phyloP scores from a whole-genome alignment of 1,140 invertebrate genomes.

The Eueides isabella region DNA sequence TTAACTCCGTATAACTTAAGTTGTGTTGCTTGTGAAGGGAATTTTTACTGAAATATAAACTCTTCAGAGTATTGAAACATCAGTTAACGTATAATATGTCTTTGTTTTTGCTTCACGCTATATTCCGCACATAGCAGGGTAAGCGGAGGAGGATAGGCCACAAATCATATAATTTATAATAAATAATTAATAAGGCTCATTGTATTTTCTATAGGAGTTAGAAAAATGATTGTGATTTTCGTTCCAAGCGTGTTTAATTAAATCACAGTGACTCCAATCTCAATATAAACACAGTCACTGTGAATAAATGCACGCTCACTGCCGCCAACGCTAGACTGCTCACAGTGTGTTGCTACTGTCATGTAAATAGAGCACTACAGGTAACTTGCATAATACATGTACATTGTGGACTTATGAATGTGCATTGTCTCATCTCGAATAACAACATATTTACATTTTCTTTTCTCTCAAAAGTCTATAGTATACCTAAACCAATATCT shows the following conservation, averaged over 20 bases:
- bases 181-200: not conserved
- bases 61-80: not conserved
- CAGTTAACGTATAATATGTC: not conserved
- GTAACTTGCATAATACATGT: not conserved
- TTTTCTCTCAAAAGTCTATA: not conserved
- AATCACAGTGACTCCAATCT: not conserved
- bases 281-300: not conserved
- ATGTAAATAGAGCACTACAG: conserved; percentile 7
- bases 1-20: not conserved
- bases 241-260: not conserved
- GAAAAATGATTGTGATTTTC: not conserved
- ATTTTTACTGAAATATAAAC: not conserved
- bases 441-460: not conserved
- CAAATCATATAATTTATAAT: too few species aligned
- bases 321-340: not conserved
- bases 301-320: not conserved
- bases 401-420: not conserved
- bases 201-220: not conserved
- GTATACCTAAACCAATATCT: not conserved
- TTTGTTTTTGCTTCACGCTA: too few species aligned
- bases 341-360: not conserved
- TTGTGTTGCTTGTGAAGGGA: not conserved
- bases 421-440: not conserved
- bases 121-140: too few species aligned
- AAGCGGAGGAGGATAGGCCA: too few species aligned